A percentile compares a stretch with the other conserved stretches of the same genome.
Evolutionary conservation across 2,797 vertebrate genomes (phyloP).

Genomic region (Hypotaenidia philippensis): DNA sequence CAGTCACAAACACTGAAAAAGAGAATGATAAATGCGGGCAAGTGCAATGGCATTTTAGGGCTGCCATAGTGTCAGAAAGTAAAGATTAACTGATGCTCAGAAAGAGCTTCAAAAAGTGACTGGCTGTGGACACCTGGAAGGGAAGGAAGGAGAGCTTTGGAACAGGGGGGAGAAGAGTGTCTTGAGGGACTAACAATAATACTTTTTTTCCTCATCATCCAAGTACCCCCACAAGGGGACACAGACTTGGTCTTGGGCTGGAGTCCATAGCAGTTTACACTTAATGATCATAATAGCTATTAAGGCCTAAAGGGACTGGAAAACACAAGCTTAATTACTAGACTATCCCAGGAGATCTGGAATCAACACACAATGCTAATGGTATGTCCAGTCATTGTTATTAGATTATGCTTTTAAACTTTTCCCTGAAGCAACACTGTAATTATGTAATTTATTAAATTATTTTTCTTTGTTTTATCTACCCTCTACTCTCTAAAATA

Average conservation of each 20-base stretch:
- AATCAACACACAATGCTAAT: conserved; percentile 27
- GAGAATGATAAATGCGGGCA: background rate
- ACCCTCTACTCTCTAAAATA: background rate
- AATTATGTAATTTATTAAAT: conserved; percentile 51
- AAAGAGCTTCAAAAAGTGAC: background rate
- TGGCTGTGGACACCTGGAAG: background rate
- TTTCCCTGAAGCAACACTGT: conserved; percentile 25
- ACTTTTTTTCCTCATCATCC: background rate
- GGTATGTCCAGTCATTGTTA: conserved; percentile 23
- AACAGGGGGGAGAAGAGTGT: background rate
- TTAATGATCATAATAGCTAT: conserved; percentile 25
- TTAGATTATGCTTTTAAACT: conserved; percentile 25
- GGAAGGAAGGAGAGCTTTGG: background rate
- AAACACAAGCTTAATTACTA: conserved; percentile 56
- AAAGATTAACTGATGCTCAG: background rate
- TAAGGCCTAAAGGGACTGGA: conserved; percentile 29
- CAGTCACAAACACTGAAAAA: background rate
- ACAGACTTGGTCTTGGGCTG: background rate
- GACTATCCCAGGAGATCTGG: background rate
- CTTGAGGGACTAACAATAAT: background rate
- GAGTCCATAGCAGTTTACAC: background rate
- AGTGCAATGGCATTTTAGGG: background rate
- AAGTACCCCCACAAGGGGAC: background rate
- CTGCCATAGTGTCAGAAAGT: background rate
- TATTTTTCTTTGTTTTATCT: conserved; percentile 32